These are phyloP conservation scores for Uropsilus gracilis DNA, from an alignment of 2,113 vertebrate species.

Conservation along the genomic window DNA sequence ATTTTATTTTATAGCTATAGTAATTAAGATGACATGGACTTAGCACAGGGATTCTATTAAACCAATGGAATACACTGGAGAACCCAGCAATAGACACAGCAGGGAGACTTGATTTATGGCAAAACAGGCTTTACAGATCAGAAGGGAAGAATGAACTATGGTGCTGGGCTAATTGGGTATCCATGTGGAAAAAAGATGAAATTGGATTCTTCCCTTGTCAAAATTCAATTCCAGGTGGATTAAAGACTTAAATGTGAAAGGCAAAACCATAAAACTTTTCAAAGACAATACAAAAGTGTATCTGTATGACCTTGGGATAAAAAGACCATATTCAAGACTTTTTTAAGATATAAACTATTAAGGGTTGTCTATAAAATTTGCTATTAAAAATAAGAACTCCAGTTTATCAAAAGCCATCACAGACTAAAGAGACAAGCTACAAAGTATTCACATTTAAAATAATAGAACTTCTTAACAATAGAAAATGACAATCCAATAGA, in stretches of 20 bases:
- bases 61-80: neutral
- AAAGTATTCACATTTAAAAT: constrained; percentile 50
- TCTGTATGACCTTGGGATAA: constrained; percentile 47
- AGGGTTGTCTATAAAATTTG: neutral
- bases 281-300: constrained; percentile 55
- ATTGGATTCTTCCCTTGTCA: constrained; percentile 69
- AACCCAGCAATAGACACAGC: constrained; percentile 31
- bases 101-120: constrained; percentile 55
- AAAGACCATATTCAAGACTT: constrained; percentile 23
- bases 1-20: constrained; percentile 33
- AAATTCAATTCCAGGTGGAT: constrained; percentile 69
- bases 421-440: constrained; percentile 6
- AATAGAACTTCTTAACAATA: constrained; percentile 13
- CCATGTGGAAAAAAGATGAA: constrained; percentile 72
- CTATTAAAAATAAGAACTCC: constrained; percentile 45
- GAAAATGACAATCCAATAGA: constrained; percentile 31
- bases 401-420: neutral
- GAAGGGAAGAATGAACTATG: constrained; percentile 19
- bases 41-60: constrained; percentile 16
- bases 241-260: constrained; percentile 68
- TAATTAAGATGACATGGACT: neutral
- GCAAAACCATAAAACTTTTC: constrained; percentile 64
- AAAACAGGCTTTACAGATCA: constrained; percentile 25
- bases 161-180: constrained; percentile 52
- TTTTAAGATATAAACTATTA: constrained; percentile 19